Evolutionary conservation across 1,140 invertebrate genomes (phyloP).

Genomic region (Drosophila suzukii): DNA sequence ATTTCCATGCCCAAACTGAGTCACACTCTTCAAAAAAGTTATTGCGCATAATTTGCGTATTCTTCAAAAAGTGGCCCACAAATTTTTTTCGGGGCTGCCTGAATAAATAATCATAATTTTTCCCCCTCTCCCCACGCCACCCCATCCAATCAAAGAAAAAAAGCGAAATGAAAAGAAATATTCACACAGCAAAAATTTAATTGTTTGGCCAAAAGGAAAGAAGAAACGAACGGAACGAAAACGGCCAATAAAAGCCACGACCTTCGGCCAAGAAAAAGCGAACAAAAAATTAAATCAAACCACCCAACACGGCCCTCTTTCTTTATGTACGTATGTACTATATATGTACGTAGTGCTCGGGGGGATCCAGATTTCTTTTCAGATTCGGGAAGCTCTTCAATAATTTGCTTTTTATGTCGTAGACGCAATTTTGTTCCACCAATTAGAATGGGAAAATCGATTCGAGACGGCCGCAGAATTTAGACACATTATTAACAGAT

Average conservation of each 20-base stretch:
- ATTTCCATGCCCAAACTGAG: constrained; percentile 47
- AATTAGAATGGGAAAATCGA: constrained; percentile 47
- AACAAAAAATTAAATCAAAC: constrained; percentile 20
- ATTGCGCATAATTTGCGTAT: constrained; percentile 66
- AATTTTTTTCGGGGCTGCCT: constrained; percentile 43
- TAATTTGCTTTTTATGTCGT: constrained; percentile 19
- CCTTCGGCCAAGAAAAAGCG: constrained; percentile 49
- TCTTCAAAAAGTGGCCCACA: constrained; percentile 60
- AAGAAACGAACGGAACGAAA: constrained; percentile 39
- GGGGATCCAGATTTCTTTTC: constrained; percentile 33
- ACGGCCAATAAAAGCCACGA: constrained; percentile 58
- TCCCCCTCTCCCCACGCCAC: neutral
- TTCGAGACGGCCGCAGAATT: constrained; percentile 38
- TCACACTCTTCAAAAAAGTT: constrained; percentile 44
- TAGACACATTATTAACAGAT: constrained; percentile 33
- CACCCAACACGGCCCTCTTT: constrained; percentile 15
- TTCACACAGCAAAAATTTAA: constrained; percentile 52
- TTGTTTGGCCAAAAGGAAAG: constrained; percentile 51
- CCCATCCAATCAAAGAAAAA: constrained; percentile 12
- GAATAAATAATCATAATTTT: constrained; percentile 69
- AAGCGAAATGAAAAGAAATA: constrained; percentile 53
- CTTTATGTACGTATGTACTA: neutral
- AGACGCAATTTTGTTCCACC: constrained; percentile 29
- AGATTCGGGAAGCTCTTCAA: constrained; percentile 27
- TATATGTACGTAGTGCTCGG: constrained; percentile 1